These are phyloP conservation scores for Hormaphis cornu DNA, from an alignment of 1,140 invertebrate genomes.

Conservation along the genomic window DNA sequence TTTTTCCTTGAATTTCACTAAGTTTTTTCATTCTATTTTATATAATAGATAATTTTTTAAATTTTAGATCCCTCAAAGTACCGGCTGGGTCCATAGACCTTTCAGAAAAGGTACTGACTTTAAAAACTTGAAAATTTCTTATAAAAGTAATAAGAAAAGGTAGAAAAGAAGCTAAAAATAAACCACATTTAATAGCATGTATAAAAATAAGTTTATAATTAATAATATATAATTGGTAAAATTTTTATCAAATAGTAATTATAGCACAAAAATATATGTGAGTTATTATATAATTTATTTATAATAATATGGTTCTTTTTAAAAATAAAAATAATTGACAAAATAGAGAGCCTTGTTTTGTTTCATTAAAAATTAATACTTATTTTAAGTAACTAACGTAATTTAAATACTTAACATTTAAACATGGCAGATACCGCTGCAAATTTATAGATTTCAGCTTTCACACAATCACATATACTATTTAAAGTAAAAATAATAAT, in stretches of 20 bases:
- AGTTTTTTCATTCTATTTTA: too few relatives aligned
- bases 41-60: too few relatives aligned
- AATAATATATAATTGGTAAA: background rate
- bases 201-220: background rate
- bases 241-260: background rate
- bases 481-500: background rate
- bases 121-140: too few relatives aligned
- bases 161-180: too few relatives aligned
- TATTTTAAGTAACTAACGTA: constrained; percentile 15
- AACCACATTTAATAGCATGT: background rate
- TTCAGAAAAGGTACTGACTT: too few relatives aligned
- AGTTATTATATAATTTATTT: background rate
- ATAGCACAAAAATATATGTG: background rate
- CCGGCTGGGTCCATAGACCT: too few relatives aligned
- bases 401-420: background rate
- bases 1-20: too few relatives aligned
- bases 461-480: background rate
- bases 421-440: constrained; percentile 15
- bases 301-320: background rate
- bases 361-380: constrained; percentile 14
- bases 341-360: constrained; percentile 25
- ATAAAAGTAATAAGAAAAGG: too few relatives aligned
- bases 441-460: background rate
- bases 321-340: constrained; percentile 21
- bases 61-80: too few relatives aligned